Conservation (phyloP, 2,797 vertebrate species). For the Limosa lapponica region DNA sequence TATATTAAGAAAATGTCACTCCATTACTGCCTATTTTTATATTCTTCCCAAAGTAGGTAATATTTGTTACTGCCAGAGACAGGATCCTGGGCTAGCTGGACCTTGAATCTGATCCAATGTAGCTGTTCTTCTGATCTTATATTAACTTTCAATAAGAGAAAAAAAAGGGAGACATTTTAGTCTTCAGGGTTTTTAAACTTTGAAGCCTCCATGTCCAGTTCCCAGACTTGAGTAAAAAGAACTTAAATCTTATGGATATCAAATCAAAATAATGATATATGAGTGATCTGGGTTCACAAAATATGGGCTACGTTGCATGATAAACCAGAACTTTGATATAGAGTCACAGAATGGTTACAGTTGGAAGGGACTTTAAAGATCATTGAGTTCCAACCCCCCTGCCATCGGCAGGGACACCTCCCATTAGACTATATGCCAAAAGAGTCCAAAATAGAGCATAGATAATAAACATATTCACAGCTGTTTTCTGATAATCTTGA, state of each 20-base stretch:
- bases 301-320: not conserved
- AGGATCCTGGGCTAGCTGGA: not conserved
- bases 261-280: not conserved
- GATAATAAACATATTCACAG: not conserved
- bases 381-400: too few species aligned
- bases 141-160: not conserved
- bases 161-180: not conserved
- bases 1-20: not conserved
- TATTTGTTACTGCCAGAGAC: not conserved
- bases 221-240: not conserved
- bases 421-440: not conserved
- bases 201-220: not conserved
- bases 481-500: not conserved
- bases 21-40: constrained; percentile 4
- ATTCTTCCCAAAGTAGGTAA: constrained; percentile 2
- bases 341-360: too few species aligned
- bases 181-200: not conserved
- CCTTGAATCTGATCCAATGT: constrained; percentile 13
- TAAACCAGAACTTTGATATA: not conserved
- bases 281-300: not conserved
- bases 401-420: too few species aligned
- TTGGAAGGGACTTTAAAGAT: too few species aligned
- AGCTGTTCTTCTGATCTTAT: constrained; percentile 3
- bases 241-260: not conserved
- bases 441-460: not conserved